Conservation (phyloP, 1,140 invertebrate genomes). For the Zelostemma sp. region DNA sequence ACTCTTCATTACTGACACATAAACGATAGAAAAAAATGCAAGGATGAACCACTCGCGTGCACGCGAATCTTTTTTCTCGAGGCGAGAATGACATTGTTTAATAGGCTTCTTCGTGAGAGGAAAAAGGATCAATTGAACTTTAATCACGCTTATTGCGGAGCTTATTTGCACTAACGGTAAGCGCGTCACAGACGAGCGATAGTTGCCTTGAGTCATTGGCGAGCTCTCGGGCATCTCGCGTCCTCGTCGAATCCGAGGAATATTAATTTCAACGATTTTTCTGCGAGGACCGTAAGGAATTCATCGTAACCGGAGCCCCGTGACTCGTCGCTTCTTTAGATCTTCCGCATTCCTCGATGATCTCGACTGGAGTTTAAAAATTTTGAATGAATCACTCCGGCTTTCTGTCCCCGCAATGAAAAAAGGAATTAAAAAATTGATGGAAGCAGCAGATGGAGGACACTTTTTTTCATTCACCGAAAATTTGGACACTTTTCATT, state of each 20-base stretch:
- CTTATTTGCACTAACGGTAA: conserved; percentile 41
- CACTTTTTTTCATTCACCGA: background rate
- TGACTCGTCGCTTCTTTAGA: conserved; percentile 39
- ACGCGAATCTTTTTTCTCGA: background rate
- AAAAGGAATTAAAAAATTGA: too few species aligned
- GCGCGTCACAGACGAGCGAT: conserved; percentile 23
- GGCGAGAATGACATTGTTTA: conserved; percentile 34
- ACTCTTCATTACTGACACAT: background rate
- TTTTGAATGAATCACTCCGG: background rate
- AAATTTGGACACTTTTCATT: background rate
- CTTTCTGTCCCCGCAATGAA: too few species aligned
- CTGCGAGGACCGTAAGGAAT: conserved; percentile 62
- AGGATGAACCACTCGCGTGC: background rate
- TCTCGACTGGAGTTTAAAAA: background rate
- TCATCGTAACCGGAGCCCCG: conserved; percentile 56
- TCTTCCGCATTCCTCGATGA: conserved; percentile 35
- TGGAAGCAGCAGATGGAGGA: background rate
- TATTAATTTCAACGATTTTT: conserved; percentile 52
- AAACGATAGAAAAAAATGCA: background rate
- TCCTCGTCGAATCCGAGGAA: conserved; percentile 32
- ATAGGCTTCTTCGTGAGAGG: conserved; percentile 31
- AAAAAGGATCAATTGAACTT: conserved; percentile 27
- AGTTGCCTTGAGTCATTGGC: conserved; percentile 40
- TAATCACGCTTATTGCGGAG: conserved; percentile 40
- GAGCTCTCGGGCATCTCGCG: conserved; percentile 24